A percentile compares a stretch with the other conserved stretches of the same genome.
Conservation (phyloP, 2,888 invertebrate species). For the Maniola hyperantus region DNA sequence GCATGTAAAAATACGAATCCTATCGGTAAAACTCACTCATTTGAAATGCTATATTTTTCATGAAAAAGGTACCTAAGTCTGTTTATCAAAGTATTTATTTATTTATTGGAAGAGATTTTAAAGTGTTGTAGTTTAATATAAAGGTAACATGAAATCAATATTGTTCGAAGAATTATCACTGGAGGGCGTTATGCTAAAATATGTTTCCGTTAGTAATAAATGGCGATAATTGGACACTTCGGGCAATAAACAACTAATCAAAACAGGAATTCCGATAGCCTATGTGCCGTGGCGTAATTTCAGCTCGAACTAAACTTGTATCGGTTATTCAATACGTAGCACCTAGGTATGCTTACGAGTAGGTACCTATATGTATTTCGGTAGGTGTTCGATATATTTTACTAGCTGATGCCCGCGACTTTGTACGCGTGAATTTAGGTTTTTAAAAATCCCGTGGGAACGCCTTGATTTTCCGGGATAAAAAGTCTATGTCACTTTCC, state of each 20-base stretch:
- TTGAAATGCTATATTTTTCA: background rate
- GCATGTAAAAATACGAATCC: too few relatives aligned
- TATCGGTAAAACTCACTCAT: too few relatives aligned
- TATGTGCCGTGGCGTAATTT: constrained; percentile 30
- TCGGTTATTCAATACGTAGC: constrained; percentile 10
- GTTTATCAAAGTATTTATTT: too few relatives aligned
- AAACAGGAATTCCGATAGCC: constrained; percentile 41
- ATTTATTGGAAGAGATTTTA: background rate
- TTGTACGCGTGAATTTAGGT: too few relatives aligned
- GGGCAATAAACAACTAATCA: constrained; percentile 42
- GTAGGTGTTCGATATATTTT: background rate
- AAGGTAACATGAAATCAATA: constrained; percentile 26
- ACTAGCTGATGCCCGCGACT: too few relatives aligned
- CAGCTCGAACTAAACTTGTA: constrained; percentile 21
- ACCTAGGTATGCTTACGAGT: background rate
- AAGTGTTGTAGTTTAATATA: constrained; percentile 11
- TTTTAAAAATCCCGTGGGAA: too few relatives aligned
- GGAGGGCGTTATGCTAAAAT: constrained; percentile 42
- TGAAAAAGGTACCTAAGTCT: background rate
- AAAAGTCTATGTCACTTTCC: too few relatives aligned
- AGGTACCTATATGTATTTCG: background rate
- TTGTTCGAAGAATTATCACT: constrained; percentile 29
- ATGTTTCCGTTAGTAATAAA: constrained; percentile 44
- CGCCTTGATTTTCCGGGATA: too few relatives aligned
- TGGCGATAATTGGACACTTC: constrained; percentile 45